Evolutionary conservation across 1,140 invertebrate species (phyloP).

Genomic region (Heliothis subflexa): DNA sequence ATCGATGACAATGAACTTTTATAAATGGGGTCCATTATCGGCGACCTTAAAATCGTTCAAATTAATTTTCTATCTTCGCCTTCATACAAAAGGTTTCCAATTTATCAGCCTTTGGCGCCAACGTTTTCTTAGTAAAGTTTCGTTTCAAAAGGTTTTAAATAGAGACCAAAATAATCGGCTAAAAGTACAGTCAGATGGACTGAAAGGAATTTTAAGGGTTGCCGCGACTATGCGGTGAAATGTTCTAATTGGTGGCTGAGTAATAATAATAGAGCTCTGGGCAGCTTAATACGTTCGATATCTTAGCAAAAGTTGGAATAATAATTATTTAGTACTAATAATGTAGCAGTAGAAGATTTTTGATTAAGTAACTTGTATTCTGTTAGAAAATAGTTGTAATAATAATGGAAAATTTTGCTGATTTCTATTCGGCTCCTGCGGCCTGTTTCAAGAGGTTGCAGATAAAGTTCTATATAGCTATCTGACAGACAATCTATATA

Average conservation of each 20-base stretch:
- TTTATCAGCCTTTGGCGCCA: neutral
- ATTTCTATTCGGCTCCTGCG: no score
- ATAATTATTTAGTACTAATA: no score
- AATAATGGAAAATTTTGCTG: no score
- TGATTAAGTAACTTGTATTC: no score
- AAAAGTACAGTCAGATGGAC: neutral
- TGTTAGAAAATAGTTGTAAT: no score
- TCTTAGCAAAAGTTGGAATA: no score
- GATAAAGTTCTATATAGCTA: no score
- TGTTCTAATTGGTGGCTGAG: constrained; percentile 1
- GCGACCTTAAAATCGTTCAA: constrained; percentile 16
- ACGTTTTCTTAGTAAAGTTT: neutral
- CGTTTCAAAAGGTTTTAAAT: neutral
- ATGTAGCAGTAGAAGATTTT: no score
- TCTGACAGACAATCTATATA: no score
- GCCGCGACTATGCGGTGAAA: neutral
- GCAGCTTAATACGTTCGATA: neutral
- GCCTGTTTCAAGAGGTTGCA: no score
- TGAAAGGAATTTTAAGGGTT: neutral
- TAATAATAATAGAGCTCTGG: neutral
- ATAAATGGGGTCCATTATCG: constrained; percentile 17
- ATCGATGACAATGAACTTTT: constrained; percentile 6
- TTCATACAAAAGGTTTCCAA: neutral
- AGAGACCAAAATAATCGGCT: neutral
- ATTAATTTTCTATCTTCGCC: constrained; percentile 18